Percentiles rank a stretch among this genome's conserved stretches.
phyloP scores from a whole-genome alignment of 2,797 vertebrate genomes.

The Urophycis tenuis region DNA sequence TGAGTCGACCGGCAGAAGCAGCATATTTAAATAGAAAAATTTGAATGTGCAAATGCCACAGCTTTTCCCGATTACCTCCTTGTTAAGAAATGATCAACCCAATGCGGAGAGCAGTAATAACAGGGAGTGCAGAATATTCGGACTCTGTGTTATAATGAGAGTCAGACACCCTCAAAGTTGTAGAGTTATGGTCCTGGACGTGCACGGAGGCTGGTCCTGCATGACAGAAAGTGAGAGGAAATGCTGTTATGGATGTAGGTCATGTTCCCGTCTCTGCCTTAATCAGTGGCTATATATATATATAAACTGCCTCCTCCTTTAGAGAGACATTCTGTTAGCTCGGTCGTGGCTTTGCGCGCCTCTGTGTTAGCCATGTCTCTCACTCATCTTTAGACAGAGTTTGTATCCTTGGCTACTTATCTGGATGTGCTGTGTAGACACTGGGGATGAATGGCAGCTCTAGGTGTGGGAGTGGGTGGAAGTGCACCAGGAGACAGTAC shows the following conservation, averaged over 20 bases:
- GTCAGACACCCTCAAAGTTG: conserved; percentile 68
- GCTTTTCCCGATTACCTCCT: conserved; percentile 36
- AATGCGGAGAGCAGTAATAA: conserved; percentile 62
- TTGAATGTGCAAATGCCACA: conserved; percentile 38
- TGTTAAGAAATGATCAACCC: conserved; percentile 56
- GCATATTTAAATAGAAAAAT: conserved; percentile 11
- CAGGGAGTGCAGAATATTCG: conserved; percentile 65
- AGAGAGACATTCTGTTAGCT: conserved; percentile 66
- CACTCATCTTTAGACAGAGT: not conserved
- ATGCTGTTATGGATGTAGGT: conserved; percentile 77
- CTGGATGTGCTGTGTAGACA: not conserved
- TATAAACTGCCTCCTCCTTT: conserved; percentile 60
- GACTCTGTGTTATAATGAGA: conserved; percentile 70
- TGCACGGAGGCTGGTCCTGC: conserved; percentile 55
- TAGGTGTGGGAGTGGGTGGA: not conserved
- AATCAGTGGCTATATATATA: conserved; percentile 78
- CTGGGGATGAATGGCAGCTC: not conserved
- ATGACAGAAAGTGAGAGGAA: conserved; percentile 64
- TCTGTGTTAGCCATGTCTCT: not conserved
- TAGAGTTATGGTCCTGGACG: conserved; percentile 68
- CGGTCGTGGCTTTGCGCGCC: conserved; percentile 49
- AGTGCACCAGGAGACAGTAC: not conserved
- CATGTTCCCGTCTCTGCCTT: conserved; percentile 77
- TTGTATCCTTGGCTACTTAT: not conserved
- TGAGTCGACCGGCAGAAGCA: not conserved